A percentile compares a stretch with the other conserved stretches of the same genome.
Conservation (phyloP, 1,140 invertebrate species). For the Acromyrmex heyeri region DNA sequence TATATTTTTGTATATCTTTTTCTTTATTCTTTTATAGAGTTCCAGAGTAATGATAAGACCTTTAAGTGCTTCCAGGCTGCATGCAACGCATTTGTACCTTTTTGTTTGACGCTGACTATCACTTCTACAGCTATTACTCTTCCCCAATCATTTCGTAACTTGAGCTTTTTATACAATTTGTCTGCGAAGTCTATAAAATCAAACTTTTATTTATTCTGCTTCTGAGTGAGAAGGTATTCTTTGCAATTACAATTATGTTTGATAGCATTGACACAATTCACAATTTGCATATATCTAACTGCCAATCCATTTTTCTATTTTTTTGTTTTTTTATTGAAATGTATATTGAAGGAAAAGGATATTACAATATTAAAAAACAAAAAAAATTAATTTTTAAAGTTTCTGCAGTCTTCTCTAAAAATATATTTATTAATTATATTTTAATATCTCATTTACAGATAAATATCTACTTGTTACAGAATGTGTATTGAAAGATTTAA, state of each 20-base stretch:
- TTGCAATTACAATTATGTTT: conserved; percentile 13
- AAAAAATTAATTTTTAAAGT: neutral
- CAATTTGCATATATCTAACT: conserved; percentile 4
- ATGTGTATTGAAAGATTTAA: conserved; percentile 12
- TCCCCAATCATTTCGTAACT: conserved; percentile 20
- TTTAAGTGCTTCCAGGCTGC: conserved; percentile 66
- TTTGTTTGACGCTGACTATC: conserved; percentile 51
- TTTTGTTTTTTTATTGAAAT: conserved; percentile 19
- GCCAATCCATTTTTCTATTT: conserved; percentile 1
- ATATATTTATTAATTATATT: conserved; percentile 6
- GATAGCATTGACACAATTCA: conserved; percentile 15
- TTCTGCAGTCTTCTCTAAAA: neutral
- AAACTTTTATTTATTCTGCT: conserved; percentile 23
- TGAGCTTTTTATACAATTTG: conserved; percentile 29
- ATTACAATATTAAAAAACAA: neutral
- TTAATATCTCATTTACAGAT: conserved; percentile 18
- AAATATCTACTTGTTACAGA: conserved; percentile 10
- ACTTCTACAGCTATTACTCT: conserved; percentile 32
- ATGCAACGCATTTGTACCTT: conserved; percentile 65
- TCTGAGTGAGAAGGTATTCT: conserved; percentile 18
- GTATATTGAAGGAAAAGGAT: conserved; percentile 11
- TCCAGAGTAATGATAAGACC: conserved; percentile 70
- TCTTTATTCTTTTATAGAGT: conserved; percentile 62
- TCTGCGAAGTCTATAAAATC: conserved; percentile 28
- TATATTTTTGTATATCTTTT: conserved; percentile 8